These are phyloP conservation scores for Scaptomyza hsui DNA, from an alignment of 1,140 invertebrate genomes.

Conservation along the genomic window DNA sequence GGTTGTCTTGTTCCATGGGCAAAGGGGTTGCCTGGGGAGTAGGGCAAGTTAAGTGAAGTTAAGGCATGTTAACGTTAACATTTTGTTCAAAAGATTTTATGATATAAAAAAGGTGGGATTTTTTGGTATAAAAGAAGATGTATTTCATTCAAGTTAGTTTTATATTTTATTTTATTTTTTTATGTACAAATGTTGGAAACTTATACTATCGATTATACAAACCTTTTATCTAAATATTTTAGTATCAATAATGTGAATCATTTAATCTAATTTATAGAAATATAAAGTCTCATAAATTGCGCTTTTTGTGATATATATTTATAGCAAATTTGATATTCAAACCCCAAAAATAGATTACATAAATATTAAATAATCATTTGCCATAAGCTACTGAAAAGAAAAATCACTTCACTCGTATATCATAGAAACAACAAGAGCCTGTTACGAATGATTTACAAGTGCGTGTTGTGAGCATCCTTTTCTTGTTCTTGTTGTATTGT, in stretches of 20 bases:
- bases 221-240: too few species aligned
- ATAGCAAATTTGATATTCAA: neutral
- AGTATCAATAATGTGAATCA: neutral
- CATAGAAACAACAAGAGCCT: slow-evolving; percentile 19
- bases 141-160: neutral
- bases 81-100: slow-evolving; percentile 28
- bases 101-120: neutral
- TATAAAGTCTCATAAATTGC: neutral
- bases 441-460: slow-evolving; percentile 36
- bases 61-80: slow-evolving; percentile 8
- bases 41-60: slow-evolving; percentile 9
- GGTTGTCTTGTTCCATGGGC: slow-evolving; percentile 23
- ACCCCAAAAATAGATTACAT: neutral
- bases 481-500: slow-evolving; percentile 19
- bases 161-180: too few species aligned
- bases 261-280: slow-evolving; percentile 6
- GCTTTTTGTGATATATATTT: neutral
- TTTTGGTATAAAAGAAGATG: too few species aligned
- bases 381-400: neutral
- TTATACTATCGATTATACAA: too few species aligned
- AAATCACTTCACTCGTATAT: slow-evolving; percentile 27
- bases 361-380: neutral
- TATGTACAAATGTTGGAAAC: too few species aligned
- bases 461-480: slow-evolving; percentile 15
- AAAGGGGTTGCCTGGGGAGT: neutral